Evolutionary conservation across 2,797 vertebrate species (phyloP), one percentile per base, ranked within the genome.

Genomic region (Manis javanica): DNA sequence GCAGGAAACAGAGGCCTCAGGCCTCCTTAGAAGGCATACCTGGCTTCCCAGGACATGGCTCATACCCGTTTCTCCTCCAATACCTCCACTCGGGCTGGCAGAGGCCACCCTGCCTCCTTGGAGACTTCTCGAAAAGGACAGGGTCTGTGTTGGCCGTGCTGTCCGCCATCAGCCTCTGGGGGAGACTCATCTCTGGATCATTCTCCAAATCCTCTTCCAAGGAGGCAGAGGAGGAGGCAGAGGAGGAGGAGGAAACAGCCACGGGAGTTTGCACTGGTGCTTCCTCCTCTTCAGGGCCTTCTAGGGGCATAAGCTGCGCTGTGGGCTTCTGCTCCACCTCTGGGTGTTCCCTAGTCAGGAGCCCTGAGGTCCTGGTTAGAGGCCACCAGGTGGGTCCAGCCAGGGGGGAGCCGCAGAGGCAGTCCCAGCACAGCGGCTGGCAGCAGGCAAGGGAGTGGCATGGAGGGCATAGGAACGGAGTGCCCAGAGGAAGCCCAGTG

Each of bases 41-140:
- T 99, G 99, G 98, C 94, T 98, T 98, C 59, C 95, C 98, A 0
- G 89, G 96, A 83, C 96, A 96, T 0, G 98, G 99, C 55, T 99
- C 98, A 4, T 97, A 66, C 31, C 98, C 96, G 0, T 96, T 99
- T 96, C 97, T 99, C 93, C 98, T 99, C 99, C 99, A 99, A 77
- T 99, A 99, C 86, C 97, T 99, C 99, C 99, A 99, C 16, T 97
- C 93, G 0, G 98, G 98, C 94, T 93, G 98, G 61, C 81, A 95
- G 77, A 95, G 95, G 63, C 95, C 78, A 39, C 96, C 91, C 39
- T 90, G 63, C 46, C 37, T 97, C 55, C 39, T 97, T 18, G 24
- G 92, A 63, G 93, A 57, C 79, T 96, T 98, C 96, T 98, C 97
- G 3, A 94, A 94, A 53, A 97, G 94, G 71, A 95, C 82, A 18